Conservation (phyloP, 2,797 vertebrate species). For the Xyrichtys novacula region DNA sequence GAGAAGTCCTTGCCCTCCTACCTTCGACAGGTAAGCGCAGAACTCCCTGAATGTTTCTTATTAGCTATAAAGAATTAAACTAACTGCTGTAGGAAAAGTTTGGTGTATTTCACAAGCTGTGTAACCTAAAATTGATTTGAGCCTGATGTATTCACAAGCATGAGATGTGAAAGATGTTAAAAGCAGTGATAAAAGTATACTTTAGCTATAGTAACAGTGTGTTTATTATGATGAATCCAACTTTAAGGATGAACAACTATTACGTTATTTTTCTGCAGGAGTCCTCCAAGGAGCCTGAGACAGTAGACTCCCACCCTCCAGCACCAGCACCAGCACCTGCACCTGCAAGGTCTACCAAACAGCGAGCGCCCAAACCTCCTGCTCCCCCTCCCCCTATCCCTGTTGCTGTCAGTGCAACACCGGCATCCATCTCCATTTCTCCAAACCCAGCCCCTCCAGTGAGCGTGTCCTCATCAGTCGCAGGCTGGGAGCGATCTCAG, state of each 20-base stretch:
- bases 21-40: slow-evolving; percentile 80
- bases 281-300: slow-evolving; percentile 63
- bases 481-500: slow-evolving; percentile 87
- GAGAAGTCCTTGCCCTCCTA: slow-evolving; percentile 92
- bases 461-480: slow-evolving; percentile 63
- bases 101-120: too few relatives aligned
- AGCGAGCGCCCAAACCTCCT: slow-evolving; percentile 82
- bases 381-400: slow-evolving; percentile 75
- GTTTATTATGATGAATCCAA: background rate
- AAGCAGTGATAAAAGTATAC: background rate
- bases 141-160: slow-evolving; percentile 12
- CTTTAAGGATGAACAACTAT: background rate
- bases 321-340: slow-evolving; percentile 4
- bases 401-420: slow-evolving; percentile 38
- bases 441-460: slow-evolving; percentile 51
- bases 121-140: slow-evolving; percentile 24
- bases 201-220: background rate
- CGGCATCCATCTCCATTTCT: slow-evolving; percentile 72
- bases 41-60: background rate
- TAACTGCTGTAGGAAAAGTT: background rate
- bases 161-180: slow-evolving; percentile 6
- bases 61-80: background rate
- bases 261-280: slow-evolving; percentile 38
- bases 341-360: slow-evolving; percentile 72
- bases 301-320: slow-evolving; percentile 69